Evolutionary conservation across 2,888 invertebrate species (phyloP).

Genomic region (Nomada ferruginata): DNA sequence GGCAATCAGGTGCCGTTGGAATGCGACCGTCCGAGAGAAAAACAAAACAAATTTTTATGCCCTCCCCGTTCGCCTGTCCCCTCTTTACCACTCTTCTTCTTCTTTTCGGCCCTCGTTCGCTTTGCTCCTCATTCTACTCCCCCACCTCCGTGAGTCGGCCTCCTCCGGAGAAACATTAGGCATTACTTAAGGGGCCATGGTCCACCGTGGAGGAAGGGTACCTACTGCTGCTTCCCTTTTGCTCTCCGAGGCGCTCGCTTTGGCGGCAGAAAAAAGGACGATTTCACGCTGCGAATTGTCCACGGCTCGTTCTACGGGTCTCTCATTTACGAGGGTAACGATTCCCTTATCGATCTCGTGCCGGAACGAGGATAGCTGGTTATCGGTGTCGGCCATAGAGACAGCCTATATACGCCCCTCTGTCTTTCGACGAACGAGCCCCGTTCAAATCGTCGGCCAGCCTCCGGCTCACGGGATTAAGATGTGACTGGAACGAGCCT

Average conservation of each 20-base stretch:
- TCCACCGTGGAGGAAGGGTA: slow-evolving; percentile 60
- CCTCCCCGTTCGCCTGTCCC: slow-evolving; percentile 42
- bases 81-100: slow-evolving; percentile 7
- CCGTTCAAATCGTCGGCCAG: neutral
- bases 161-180: slow-evolving; percentile 77
- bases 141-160: slow-evolving; percentile 34
- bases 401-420: slow-evolving; percentile 10
- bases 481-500: slow-evolving; percentile 40
- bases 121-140: slow-evolving; percentile 42
- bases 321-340: slow-evolving; percentile 64
- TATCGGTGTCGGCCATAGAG: slow-evolving; percentile 53
- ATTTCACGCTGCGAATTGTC: slow-evolving; percentile 82
- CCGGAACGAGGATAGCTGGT: slow-evolving; percentile 55
- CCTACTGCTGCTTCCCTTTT: slow-evolving; percentile 51
- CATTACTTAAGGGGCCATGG: slow-evolving; percentile 76
- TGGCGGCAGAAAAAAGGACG: slow-evolving; percentile 75
- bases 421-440: slow-evolving; percentile 6
- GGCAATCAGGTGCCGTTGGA: slow-evolving; percentile 82
- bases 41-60: slow-evolving; percentile 82
- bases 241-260: slow-evolving; percentile 59
- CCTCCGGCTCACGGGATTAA: slow-evolving; percentile 38
- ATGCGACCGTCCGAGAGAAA: slow-evolving; percentile 79
- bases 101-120: slow-evolving; percentile 45
- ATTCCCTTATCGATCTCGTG: slow-evolving; percentile 68
- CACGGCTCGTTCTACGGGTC: slow-evolving; percentile 76